A percentile compares a stretch with the other conserved stretches of the same genome.
Evolutionary conservation across 2,113 vertebrate genomes (phyloP).

Genomic region (Scytalopus superciliaris): DNA sequence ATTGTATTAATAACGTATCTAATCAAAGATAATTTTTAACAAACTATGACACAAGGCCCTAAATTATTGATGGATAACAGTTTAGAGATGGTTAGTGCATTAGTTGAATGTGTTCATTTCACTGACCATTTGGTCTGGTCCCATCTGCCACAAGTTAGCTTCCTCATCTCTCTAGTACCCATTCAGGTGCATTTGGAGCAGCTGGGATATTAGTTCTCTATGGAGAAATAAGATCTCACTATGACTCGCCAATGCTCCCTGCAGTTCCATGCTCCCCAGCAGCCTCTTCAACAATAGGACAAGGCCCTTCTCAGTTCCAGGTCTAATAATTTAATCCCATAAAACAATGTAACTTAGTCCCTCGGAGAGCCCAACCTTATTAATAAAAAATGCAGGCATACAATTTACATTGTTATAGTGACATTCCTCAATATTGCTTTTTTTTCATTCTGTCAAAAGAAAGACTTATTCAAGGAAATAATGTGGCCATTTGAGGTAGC

Average conservation of each 20-base stretch:
- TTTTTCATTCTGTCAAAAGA: constrained; percentile 36
- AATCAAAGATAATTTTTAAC: constrained; percentile 67
- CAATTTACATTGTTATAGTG: constrained; percentile 2
- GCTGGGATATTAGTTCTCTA: constrained; percentile 69
- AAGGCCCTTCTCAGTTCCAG: constrained; percentile 62
- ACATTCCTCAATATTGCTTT: constrained; percentile 34
- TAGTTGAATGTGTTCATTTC: constrained; percentile 61
- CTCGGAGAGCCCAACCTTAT: constrained; percentile 54
- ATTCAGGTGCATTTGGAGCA: constrained; percentile 69
- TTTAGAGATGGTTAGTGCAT: constrained; percentile 64
- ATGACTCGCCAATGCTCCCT: constrained; percentile 56
- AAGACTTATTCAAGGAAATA: background rate
- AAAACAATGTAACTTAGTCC: constrained; percentile 66
- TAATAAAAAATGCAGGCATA: constrained; percentile 60
- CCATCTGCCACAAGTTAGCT: constrained; percentile 65
- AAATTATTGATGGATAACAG: constrained; percentile 69
- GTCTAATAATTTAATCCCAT: constrained; percentile 69
- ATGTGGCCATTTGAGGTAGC: background rate
- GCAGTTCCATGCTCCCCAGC: constrained; percentile 66
- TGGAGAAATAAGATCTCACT: constrained; percentile 65
- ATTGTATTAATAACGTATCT: constrained; percentile 68
- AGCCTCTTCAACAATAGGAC: constrained; percentile 70
- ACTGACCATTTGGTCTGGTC: constrained; percentile 72
- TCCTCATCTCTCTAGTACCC: constrained; percentile 52
- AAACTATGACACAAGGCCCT: constrained; percentile 49